Evolutionary conservation across 1,140 invertebrate species (phyloP).

Genomic region (Sitophilus oryzae): DNA sequence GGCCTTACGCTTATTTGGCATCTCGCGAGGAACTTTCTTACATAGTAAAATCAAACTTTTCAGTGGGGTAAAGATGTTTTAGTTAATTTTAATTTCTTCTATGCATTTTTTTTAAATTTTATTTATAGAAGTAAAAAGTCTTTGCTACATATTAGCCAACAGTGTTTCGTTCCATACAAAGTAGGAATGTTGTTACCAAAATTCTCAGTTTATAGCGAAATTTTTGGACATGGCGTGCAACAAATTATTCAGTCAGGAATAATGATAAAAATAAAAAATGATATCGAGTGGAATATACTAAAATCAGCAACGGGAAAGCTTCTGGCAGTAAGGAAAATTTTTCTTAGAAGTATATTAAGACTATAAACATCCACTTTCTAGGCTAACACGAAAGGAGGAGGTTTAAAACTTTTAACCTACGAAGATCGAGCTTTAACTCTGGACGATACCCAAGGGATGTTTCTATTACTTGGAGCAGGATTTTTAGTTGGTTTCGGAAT

Average conservation of each 20-base stretch:
- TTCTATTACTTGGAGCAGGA: constrained; percentile 61
- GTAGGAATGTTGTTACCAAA: constrained; percentile 56
- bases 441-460: constrained; percentile 74
- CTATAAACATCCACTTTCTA: constrained; percentile 15
- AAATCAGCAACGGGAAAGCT: constrained; percentile 52
- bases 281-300: constrained; percentile 64
- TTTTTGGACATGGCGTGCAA: constrained; percentile 54
- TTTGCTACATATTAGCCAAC: constrained; percentile 59
- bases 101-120: constrained; percentile 5
- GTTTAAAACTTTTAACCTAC: constrained; percentile 38
- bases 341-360: not conserved
- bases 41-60: constrained; percentile 61
- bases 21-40: constrained; percentile 62
- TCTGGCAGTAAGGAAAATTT: constrained; percentile 53
- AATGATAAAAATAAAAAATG: constrained; percentile 55
- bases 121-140: constrained; percentile 51
- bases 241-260: constrained; percentile 59
- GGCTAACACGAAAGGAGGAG: constrained; percentile 31
- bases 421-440: constrained; percentile 64
- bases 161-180: constrained; percentile 64
- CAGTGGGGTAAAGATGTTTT: constrained; percentile 46
- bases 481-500: constrained; percentile 53
- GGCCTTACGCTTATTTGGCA: constrained; percentile 66
- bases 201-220: constrained; percentile 54
- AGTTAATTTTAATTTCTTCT: not conserved